Conservation (phyloP, 2,113 vertebrate species). For the Neolamprologus fasciatus region DNA sequence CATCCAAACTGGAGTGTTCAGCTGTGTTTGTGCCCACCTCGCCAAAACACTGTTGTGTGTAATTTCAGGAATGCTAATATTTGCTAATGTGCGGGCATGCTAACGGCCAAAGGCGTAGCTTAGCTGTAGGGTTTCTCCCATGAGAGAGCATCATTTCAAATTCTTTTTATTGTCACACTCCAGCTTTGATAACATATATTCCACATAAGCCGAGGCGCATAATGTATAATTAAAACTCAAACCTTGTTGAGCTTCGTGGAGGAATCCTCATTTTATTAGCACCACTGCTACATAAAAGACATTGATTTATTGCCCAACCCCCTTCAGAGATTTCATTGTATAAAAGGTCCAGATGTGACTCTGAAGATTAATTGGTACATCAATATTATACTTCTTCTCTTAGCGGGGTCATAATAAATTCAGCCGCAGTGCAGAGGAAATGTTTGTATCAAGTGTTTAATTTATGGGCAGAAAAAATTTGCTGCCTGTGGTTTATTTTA, state of each 20-base stretch:
- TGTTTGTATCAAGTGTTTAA: conserved; percentile 59
- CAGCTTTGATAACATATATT: neutral
- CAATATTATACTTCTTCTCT: conserved; percentile 33
- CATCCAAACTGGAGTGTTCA: neutral
- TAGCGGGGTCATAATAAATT: conserved; percentile 52
- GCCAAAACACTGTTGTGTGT: neutral
- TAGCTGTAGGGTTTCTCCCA: neutral
- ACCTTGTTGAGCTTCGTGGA: neutral
- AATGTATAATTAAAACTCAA: neutral
- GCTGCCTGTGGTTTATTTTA: conserved; percentile 59
- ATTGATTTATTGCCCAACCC: conserved; percentile 32
- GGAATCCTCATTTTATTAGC: neutral
- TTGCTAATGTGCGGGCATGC: neutral
- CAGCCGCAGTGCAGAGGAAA: conserved; percentile 51
- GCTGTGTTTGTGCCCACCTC: neutral
- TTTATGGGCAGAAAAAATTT: conserved; percentile 51
- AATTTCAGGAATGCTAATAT: neutral
- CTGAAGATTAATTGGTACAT: conserved; percentile 50
- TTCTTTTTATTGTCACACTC: neutral
- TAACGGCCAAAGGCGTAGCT: neutral
- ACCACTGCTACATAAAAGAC: conserved; percentile 4
- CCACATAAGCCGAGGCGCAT: neutral
- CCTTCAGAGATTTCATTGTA: conserved; percentile 27
- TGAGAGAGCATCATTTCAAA: neutral
- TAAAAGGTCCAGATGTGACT: conserved; percentile 40